Evolutionary conservation across 2,113 vertebrate genomes (phyloP), one percentile per base, ranked within the genome.

Genomic region (Coryphaenoides rupestris): DNA sequence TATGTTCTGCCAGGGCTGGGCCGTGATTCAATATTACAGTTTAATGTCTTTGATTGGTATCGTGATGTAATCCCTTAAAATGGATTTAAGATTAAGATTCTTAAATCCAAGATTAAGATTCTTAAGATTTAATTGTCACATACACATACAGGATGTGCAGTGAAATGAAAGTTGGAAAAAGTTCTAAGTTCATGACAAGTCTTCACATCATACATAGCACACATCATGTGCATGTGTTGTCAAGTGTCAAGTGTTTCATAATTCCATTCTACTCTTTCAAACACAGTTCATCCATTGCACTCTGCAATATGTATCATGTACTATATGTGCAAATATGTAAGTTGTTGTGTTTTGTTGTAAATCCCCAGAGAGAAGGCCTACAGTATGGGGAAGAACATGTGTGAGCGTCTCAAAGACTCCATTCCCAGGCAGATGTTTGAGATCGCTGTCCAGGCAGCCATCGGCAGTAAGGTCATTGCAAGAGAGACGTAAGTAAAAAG

Each of bases 351-450:
- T 64, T 24, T 24, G 12, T 55, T 63, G 28, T 69, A 15, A 21
- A 17, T 5, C 66, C 56, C n/a, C 75, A 99, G 97, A 73, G 92
- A 93, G 10, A 91, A 93, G 47, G 95, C 94, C 0, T 84, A 95
- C 60, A 66, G 73, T 55, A 49, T 86, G 40, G 97, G 94, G 13
- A 99, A 98, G 86, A 78, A 87, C 50, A 88, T 99, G 75, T 98
- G 96, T 79, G 95, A 97, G 75, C 90, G 91, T 57, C 92, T 99
- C 21, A 92, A 89, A 75, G 94, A 98, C 26, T 88, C 92, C 66
- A 95, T 98, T 77, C 96, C 96, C 0, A 91, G 95, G 52, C 96
- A 98, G 62, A 84, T 99, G 83, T 99, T 98, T 89, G 95, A 98
- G 83, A 96, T 98, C 50, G 95, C 95, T 16, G 80, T 99, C 21